Conservation (phyloP, 2,797 vertebrate species). For the Sebastiscus albofasciatus region DNA sequence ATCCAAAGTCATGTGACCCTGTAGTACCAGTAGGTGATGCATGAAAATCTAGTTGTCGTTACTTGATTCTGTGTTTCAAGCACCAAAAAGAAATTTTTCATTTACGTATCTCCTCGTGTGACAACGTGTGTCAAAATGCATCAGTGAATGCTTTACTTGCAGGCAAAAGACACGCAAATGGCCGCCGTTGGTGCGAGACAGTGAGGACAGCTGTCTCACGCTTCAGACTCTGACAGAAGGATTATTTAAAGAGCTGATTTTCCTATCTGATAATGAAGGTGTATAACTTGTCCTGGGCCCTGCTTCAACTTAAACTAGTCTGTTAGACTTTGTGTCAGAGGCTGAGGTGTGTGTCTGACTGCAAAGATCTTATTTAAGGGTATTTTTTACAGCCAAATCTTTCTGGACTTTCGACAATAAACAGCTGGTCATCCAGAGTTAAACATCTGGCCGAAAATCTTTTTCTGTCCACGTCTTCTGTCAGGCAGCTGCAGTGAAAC, state of each 20-base stretch:
- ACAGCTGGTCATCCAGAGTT: background rate
- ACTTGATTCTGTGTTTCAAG: slow-evolving; percentile 5
- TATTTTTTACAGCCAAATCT: slow-evolving; percentile 9
- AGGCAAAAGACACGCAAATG: slow-evolving; percentile 3
- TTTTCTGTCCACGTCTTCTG: slow-evolving; percentile 38
- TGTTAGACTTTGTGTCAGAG: background rate
- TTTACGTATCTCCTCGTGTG: background rate
- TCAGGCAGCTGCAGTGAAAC: slow-evolving; percentile 84
- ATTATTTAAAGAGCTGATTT: background rate
- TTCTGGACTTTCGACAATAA: slow-evolving; percentile 13
- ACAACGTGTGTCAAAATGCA: background rate
- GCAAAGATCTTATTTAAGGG: background rate
- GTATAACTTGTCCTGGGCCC: background rate
- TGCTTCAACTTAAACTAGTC: background rate
- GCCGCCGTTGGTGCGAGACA: slow-evolving; percentile 1
- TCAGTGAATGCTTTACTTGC: slow-evolving; percentile 9
- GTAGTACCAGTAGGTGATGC: slow-evolving; percentile 63
- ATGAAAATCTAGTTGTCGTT: slow-evolving; percentile 1
- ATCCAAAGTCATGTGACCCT: slow-evolving; percentile 66
- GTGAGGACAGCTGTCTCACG: slow-evolving; percentile 4
- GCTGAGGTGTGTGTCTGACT: slow-evolving; percentile 16
- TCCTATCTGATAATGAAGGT: slow-evolving; percentile 11
- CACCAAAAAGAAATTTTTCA: background rate
- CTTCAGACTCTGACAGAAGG: slow-evolving; percentile 8
- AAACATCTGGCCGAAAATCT: background rate